These are phyloP conservation scores for roundworm (Caenorhabditis elegans) DNA, from an alignment of 1,140 invertebrate genomes.

Conservation along the genomic window WBcel235 BX284606.5:17227001-17227500, in stretches of 20 bases:
- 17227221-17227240: neutral
- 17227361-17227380: neutral
- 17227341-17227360: neutral
- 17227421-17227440: neutral
- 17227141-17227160: neutral
- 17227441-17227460: neutral
- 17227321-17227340: neutral
- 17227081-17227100: neutral
- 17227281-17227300: neutral
- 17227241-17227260: neutral
- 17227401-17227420: too few relatives aligned
- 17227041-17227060: neutral
- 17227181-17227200: neutral
- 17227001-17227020: neutral
- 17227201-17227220: conserved; percentile 9
- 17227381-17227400: neutral
- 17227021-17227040: neutral
- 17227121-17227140: neutral
- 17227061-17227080: neutral
- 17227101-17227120: neutral
- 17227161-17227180: conserved; percentile 12
- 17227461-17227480: neutral
- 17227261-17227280: neutral
- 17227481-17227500: neutral
- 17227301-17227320: neutral